A percentile compares a stretch with the other conserved stretches of the same genome.
These are phyloP conservation scores for Amiota communis DNA, from an alignment of 2,888 invertebrate genomes.

Conservation along the genomic window DNA sequence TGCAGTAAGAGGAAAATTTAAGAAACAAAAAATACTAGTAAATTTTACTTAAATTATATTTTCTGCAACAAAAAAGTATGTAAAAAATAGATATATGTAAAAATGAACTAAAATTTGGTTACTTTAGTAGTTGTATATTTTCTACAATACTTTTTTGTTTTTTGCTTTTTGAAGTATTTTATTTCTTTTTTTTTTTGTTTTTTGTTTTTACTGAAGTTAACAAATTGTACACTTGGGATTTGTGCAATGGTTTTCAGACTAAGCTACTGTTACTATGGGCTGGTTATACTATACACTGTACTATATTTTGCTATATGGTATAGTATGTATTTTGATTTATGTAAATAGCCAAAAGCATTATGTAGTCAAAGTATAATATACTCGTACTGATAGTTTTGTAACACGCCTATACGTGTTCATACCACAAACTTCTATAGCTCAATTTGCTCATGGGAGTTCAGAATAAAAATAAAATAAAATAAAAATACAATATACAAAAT, in stretches of 20 bases:
- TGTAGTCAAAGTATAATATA: neutral
- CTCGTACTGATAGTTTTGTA: neutral
- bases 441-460: neutral
- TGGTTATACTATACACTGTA: neutral
- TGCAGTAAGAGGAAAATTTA: too few relatives aligned
- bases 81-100: too few relatives aligned
- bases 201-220: slow-evolving; percentile 14
- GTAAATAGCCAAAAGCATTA: slow-evolving; percentile 22
- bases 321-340: slow-evolving; percentile 23
- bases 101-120: too few relatives aligned
- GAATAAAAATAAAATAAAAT: neutral
- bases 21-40: too few relatives aligned
- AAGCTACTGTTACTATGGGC: neutral
- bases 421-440: neutral
- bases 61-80: too few relatives aligned
- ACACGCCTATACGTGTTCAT: neutral
- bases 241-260: slow-evolving; percentile 1
- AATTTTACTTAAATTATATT: too few relatives aligned
- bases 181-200: slow-evolving; percentile 7
- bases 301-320: neutral
- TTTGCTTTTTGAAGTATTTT: neutral
- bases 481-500: neutral
- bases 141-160: neutral
- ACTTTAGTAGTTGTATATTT: neutral
- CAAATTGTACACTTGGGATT: slow-evolving; percentile 27